Evolutionary conservation across 2,797 vertebrate species (phyloP), one percentile per base, ranked within the genome.

Genomic region (Callimico goeldii): DNA sequence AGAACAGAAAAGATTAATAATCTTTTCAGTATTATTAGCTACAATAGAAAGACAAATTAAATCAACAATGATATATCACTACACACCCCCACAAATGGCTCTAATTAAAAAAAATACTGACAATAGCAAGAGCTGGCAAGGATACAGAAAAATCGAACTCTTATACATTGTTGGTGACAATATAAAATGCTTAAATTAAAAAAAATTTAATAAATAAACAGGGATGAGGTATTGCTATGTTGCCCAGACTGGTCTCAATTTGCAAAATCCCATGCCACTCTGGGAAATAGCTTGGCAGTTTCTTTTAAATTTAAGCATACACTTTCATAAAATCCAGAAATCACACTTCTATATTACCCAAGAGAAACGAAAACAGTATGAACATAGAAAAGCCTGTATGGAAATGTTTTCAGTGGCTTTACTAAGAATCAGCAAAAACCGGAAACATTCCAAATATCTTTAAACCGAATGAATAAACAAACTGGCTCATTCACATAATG

Each of bases 1-100:
- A 90, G 33, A 67, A 95, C 92, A 50, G 48, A 14, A 95, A 95
- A 50, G 48, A 50, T 50, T 50, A 50, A 50, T 50, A 50, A 50
- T 50, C 48, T 82, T 41, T 36, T 82, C 70, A 72, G 82, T 19
- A 70, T n/a, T 43, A 91, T 36, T 67, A 93, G 43, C 36, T 95
- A 90, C 33, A 67, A 91, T 13, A 94, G 39, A 96, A 95, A 95
- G 39, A 52, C 67, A 92, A 92, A 92, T 84, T 41, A 80, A 73
- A 94, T 88, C 39, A 67, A 89, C 22, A 79, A 85, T 33, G 72
- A 76, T 12, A 88, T n/a, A 58, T 39, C 46, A 57, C 22, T 73
- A 70, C 39, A 79, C 26, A 88, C 26, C n/a, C n/a, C 89, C 33
- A 57, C 64, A 93, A 76, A 84, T 61, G 61, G 33, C 4, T 89